These are phyloP conservation scores for Dicrostonyx torquatus DNA, from an alignment of 2,797 vertebrate genomes.

Conservation along the genomic window DNA sequence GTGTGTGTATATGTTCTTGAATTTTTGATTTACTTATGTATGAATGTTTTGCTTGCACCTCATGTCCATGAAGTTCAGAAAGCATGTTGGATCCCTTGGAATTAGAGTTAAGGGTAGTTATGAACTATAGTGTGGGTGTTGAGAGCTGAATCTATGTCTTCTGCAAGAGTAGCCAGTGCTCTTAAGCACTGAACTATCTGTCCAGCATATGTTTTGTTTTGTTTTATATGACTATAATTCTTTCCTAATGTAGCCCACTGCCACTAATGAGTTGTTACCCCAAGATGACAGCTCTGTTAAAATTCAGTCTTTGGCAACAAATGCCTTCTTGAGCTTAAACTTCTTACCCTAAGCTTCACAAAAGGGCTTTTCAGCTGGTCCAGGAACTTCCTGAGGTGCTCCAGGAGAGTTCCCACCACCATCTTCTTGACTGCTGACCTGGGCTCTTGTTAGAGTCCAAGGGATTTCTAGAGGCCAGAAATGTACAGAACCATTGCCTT, in stretches of 20 bases:
- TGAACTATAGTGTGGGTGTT: no score
- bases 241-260: neutral
- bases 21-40: neutral
- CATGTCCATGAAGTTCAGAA: neutral
- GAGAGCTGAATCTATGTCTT: neutral
- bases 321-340: neutral
- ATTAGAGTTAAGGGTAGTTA: neutral
- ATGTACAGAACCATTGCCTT: neutral
- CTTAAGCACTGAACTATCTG: neutral
- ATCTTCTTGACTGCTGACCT: neutral
- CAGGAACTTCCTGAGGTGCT: neutral
- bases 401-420: neutral
- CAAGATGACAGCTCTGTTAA: neutral
- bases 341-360: neutral
- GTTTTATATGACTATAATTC: no score
- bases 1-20: neutral
- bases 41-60: neutral
- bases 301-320: neutral
- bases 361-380: neutral
- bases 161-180: neutral
- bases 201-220: neutral
- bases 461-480: neutral
- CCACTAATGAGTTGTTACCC: neutral
- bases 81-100: neutral
- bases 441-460: neutral